A percentile compares a stretch with the other conserved stretches of the same genome.
Evolutionary conservation across 1,140 invertebrate species (phyloP).

Genomic region (Diorhabda elongata): DNA sequence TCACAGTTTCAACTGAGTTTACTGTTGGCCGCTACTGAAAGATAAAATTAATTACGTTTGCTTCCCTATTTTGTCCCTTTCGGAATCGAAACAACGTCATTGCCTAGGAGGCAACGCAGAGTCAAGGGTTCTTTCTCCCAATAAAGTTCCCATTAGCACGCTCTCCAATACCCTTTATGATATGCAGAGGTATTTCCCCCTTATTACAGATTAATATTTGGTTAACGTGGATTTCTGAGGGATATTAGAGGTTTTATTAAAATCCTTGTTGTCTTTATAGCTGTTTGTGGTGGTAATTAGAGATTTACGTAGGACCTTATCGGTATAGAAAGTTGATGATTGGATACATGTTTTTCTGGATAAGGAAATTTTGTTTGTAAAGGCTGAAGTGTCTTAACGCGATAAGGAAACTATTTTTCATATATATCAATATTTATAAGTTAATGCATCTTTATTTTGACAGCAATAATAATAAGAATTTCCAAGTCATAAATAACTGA

Average conservation of each 20-base stretch:
- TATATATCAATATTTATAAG: too few species aligned
- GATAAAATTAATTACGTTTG: slow-evolving; percentile 37
- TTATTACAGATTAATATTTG: slow-evolving; percentile 31
- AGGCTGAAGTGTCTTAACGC: not conserved
- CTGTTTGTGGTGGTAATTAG: slow-evolving; percentile 7
- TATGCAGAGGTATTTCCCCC: slow-evolving; percentile 25
- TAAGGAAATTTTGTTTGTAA: not conserved
- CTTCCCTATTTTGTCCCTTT: slow-evolving; percentile 24
- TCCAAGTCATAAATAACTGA: too few species aligned
- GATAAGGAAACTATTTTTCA: too few species aligned
- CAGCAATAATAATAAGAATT: too few species aligned
- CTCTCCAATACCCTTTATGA: slow-evolving; percentile 24
- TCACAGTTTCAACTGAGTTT: too few species aligned
- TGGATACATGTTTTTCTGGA: not conserved
- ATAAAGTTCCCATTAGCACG: slow-evolving; percentile 24
- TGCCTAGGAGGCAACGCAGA: slow-evolving; percentile 18
- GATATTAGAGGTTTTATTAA: slow-evolving; percentile 4
- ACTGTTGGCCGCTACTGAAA: slow-evolving; percentile 18
- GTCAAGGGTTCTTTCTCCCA: slow-evolving; percentile 28
- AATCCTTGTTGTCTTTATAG: slow-evolving; percentile 11
- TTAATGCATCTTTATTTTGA: too few species aligned
- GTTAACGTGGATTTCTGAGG: slow-evolving; percentile 13
- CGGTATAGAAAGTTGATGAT: not conserved
- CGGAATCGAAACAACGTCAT: slow-evolving; percentile 23
- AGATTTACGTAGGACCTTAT: not conserved